Percentiles rank a stretch among this genome's conserved stretches.
Conservation (phyloP, 2,888 invertebrate species). For the Cordilura impudica region DNA sequence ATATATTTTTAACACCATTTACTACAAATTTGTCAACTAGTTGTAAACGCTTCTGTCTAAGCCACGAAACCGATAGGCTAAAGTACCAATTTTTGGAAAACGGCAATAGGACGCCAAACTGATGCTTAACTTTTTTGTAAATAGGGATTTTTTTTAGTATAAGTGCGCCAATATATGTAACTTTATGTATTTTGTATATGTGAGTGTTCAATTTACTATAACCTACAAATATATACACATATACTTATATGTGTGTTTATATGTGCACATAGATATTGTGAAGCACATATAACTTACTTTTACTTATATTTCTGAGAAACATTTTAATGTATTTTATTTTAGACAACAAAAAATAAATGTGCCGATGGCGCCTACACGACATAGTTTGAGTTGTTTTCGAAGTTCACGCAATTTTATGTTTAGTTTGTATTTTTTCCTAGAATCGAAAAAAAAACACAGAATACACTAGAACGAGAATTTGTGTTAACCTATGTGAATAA, state of each 20-base stretch:
- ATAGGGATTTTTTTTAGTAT: not conserved
- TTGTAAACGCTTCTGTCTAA: not conserved
- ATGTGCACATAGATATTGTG: not conserved
- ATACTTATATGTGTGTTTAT: conserved; percentile 5
- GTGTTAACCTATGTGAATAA: not conserved
- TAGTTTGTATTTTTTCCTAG: conserved; percentile 16
- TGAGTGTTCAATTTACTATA: conserved; percentile 24
- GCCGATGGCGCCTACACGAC: conserved; percentile 71
- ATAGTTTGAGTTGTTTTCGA: conserved; percentile 70
- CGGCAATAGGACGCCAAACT: conserved; percentile 42
- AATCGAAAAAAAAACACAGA: not conserved
- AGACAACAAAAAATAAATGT: conserved; percentile 59
- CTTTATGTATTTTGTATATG: not conserved
- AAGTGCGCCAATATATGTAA: not conserved
- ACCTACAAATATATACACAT: not conserved
- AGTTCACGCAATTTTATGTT: conserved; percentile 65
- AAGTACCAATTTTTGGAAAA: conserved; percentile 10
- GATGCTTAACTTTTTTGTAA: conserved; percentile 47
- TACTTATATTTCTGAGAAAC: not conserved
- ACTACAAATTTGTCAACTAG: no score
- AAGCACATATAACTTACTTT: not conserved
- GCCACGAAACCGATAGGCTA: conserved; percentile 2
- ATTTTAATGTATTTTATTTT: conserved; percentile 22
- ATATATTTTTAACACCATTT: no score
- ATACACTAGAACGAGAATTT: not conserved